Evolutionary conservation across 2,797 vertebrate genomes (phyloP).

Genomic region (Vireo griseus): DNA sequence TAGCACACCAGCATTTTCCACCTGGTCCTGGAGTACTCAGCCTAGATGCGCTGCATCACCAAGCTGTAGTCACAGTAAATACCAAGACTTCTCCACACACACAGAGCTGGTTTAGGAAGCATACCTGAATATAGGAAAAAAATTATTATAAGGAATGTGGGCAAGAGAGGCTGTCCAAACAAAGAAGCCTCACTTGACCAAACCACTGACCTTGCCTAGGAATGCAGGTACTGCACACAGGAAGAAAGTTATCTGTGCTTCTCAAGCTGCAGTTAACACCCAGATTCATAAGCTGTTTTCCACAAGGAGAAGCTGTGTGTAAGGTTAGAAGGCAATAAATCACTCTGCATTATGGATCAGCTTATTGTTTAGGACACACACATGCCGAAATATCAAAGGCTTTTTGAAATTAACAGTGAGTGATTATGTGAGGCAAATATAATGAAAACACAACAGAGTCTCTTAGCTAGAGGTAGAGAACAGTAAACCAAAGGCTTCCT

Average conservation of each 20-base stretch:
- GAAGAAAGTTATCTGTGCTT: neutral
- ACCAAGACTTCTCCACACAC: neutral
- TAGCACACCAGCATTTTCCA: neutral
- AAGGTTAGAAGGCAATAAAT: constrained; percentile 5
- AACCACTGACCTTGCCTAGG: neutral
- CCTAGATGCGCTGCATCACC: fast-evolving
- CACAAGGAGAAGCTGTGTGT: neutral
- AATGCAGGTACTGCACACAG: neutral
- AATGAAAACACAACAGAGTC: neutral
- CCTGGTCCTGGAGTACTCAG: neutral
- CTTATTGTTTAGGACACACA: constrained; percentile 13
- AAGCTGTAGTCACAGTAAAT: neutral
- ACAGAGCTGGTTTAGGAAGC: neutral
- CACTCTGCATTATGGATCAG: neutral
- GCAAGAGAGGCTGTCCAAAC: neutral
- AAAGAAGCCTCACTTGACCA: neutral
- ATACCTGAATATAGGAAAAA: neutral
- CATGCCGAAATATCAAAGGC: neutral
- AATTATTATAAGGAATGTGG: neutral
- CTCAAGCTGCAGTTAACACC: neutral
- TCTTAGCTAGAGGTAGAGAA: neutral
- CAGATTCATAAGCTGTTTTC: neutral
- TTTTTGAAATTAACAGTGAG: constrained; percentile 14
- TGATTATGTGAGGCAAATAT: neutral
- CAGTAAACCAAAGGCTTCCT: neutral